These are phyloP conservation scores for Cenopis cana DNA, from an alignment of 2,888 invertebrate genomes.

Conservation along the genomic window DNA sequence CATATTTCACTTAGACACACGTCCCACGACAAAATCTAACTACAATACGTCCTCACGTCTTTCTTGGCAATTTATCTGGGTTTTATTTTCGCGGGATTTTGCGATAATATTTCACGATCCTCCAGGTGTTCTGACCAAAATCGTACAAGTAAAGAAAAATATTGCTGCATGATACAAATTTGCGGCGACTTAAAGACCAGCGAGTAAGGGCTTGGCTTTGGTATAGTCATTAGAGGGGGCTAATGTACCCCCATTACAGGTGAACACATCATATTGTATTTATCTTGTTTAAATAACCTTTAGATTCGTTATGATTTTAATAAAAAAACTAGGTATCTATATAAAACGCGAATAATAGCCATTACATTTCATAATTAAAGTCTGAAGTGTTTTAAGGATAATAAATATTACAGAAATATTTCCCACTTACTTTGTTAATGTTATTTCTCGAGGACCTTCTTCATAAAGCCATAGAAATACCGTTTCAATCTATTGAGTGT, in stretches of 20 bases:
- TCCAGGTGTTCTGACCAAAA: slow-evolving; percentile 29
- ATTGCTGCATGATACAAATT: not conserved
- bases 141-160: slow-evolving; percentile 4
- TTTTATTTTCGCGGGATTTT: slow-evolving; percentile 29
- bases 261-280: no score
- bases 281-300: not conserved
- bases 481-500: slow-evolving; percentile 24
- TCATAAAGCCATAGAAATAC: slow-evolving; percentile 19
- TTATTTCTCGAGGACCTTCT: slow-evolving; percentile 8
- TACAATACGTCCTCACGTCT: slow-evolving; percentile 30
- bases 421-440: slow-evolving; percentile 8
- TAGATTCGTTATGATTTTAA: not conserved
- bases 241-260: no score
- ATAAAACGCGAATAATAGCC: not conserved
- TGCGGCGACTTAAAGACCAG: not conserved
- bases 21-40: slow-evolving; percentile 30
- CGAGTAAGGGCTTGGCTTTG: no score
- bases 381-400: not conserved
- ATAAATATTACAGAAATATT: not conserved
- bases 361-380: slow-evolving; percentile 5
- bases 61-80: slow-evolving; percentile 20
- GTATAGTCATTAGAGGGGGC: no score
- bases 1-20: slow-evolving; percentile 24
- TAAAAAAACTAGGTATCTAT: not conserved
- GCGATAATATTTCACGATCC: slow-evolving; percentile 26